Evolutionary conservation across 1,140 invertebrate genomes (phyloP).

Genomic region (Maniola jurtina): DNA sequence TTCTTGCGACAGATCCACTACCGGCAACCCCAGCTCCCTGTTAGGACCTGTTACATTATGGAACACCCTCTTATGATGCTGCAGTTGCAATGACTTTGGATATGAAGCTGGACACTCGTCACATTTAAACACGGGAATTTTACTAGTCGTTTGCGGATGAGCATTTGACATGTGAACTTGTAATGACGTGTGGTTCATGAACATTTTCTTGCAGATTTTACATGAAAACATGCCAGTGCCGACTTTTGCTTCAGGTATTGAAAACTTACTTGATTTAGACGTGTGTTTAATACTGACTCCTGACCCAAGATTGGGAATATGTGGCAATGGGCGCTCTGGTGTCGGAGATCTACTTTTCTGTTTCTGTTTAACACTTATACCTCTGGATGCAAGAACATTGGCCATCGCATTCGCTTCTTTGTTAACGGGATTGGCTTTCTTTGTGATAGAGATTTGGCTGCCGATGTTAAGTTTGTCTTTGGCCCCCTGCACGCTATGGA

Average conservation of each 20-base stretch:
- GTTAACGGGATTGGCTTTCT: slow-evolving; percentile 78
- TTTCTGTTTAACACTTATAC: slow-evolving; percentile 86
- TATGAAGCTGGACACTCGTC: slow-evolving; percentile 86
- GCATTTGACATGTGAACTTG: slow-evolving; percentile 63
- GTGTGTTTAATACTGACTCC: slow-evolving; percentile 84
- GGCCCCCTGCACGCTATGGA: slow-evolving; percentile 85
- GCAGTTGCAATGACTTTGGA: slow-evolving; percentile 82
- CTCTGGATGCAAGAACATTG: slow-evolving; percentile 85
- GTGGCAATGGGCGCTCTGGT: slow-evolving; percentile 63
- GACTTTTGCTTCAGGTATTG: slow-evolving; percentile 71
- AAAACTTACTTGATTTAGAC: slow-evolving; percentile 65
- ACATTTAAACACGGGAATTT: slow-evolving; percentile 80
- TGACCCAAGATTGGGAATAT: slow-evolving; percentile 83
- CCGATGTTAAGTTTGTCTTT: slow-evolving; percentile 72
- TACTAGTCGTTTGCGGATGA: slow-evolving; percentile 55
- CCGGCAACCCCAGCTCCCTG: slow-evolving; percentile 83
- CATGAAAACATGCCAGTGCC: slow-evolving; percentile 64
- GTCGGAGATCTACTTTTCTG: slow-evolving; percentile 70
- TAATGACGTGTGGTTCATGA: slow-evolving; percentile 63
- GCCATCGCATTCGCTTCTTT: slow-evolving; percentile 86
- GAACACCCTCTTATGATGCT: slow-evolving; percentile 84
- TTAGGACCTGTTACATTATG: slow-evolving; percentile 79
- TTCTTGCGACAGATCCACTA: slow-evolving; percentile 85
- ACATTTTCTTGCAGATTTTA: slow-evolving; percentile 72
- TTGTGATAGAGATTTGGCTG: slow-evolving; percentile 81